Evolutionary conservation across 2,888 invertebrate genomes (phyloP).

Genomic region (Zeuzera pyrina): DNA sequence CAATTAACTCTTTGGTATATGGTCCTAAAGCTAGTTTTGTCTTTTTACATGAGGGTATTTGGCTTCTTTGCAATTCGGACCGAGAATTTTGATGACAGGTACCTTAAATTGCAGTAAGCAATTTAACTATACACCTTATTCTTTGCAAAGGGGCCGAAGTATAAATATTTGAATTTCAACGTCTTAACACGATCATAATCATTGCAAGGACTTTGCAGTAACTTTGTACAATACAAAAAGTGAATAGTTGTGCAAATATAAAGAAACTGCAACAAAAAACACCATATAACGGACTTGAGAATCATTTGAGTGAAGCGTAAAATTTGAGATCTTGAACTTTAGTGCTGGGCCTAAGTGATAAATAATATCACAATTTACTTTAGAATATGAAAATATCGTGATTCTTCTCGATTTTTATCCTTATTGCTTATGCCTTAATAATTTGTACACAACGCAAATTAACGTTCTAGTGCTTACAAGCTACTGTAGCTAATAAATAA

Average conservation of each 20-base stretch:
- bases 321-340: slow-evolving; percentile 4
- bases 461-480: slow-evolving; percentile 47
- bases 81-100: slow-evolving; percentile 6
- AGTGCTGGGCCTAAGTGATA: slow-evolving; percentile 37
- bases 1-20: slow-evolving; percentile 70
- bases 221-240: too few species aligned
- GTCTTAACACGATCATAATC: too few species aligned
- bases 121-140: too few species aligned
- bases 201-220: too few species aligned
- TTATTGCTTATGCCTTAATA: slow-evolving; percentile 46
- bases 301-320: too few species aligned
- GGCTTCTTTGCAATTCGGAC: slow-evolving; percentile 41
- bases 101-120: slow-evolving; percentile 1
- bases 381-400: slow-evolving; percentile 63
- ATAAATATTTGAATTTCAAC: too few species aligned
- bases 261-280: too few species aligned
- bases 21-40: slow-evolving; percentile 64
- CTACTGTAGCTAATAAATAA: slow-evolving; percentile 51
- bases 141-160: too few species aligned
- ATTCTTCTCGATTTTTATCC: slow-evolving; percentile 32
- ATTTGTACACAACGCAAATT: slow-evolving; percentile 56
- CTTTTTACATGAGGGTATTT: slow-evolving; percentile 49
- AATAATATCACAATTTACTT: slow-evolving; percentile 61
- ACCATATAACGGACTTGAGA: too few species aligned
- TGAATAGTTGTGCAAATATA: too few species aligned